Conservation (phyloP, 2,888 invertebrate species). For the Myopa testacea region DNA sequence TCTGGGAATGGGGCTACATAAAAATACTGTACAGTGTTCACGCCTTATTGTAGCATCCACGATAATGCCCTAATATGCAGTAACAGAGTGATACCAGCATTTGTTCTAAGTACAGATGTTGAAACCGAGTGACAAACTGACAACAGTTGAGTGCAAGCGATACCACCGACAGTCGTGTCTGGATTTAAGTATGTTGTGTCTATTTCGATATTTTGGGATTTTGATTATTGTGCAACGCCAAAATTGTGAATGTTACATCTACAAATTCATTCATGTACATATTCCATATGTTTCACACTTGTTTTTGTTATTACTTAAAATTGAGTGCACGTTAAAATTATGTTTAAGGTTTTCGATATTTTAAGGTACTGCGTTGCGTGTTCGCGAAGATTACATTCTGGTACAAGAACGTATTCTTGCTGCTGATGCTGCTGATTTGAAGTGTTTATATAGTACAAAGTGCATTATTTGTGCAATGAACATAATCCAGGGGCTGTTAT, state of each 20-base stretch:
- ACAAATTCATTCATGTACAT: no score
- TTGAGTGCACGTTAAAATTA: no score
- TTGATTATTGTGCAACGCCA: not conserved
- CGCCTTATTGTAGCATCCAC: not conserved
- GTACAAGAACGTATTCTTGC: not conserved
- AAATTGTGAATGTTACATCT: no score
- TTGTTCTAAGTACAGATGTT: not conserved
- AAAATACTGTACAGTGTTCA: not conserved
- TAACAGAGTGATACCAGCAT: no score
- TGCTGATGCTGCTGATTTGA: not conserved
- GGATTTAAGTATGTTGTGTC: not conserved
- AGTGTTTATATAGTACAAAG: constrained; percentile 2
- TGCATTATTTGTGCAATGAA: constrained; percentile 57
- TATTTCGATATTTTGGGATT: not conserved
- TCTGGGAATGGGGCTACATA: not conserved
- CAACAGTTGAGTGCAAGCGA: not conserved
- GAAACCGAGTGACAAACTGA: not conserved
- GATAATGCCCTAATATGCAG: not conserved
- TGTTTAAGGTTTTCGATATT: no score
- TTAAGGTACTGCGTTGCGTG: constrained; percentile 11
- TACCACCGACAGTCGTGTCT: not conserved
- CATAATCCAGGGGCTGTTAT: constrained; percentile 68
- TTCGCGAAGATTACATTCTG: not conserved
- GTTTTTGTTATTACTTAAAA: no score
- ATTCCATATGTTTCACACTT: no score